These are phyloP conservation scores for Mergus octosetaceus DNA, from an alignment of 2,797 vertebrate species.

Conservation along the genomic window DNA sequence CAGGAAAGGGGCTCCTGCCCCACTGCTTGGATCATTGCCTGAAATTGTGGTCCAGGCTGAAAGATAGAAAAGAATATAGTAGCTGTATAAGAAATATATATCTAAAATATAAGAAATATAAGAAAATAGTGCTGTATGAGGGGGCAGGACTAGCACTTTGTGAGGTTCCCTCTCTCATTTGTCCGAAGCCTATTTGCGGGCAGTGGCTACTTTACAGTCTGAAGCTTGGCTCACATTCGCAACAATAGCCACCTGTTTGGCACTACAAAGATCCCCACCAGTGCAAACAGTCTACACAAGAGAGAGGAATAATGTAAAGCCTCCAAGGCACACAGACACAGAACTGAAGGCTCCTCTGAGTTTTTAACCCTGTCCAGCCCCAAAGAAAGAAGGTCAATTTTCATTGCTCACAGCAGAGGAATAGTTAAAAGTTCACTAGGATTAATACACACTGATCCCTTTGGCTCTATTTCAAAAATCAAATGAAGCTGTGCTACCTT, in stretches of 20 bases:
- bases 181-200: neutral
- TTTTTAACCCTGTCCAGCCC: neutral
- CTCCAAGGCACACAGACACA: neutral
- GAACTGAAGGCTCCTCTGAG: neutral
- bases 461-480: neutral
- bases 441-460: rapidly evolving
- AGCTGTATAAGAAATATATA: no score
- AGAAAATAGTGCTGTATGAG: neutral
- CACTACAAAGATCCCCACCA: neutral
- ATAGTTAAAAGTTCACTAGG: rapidly evolving
- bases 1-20: neutral
- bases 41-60: neutral
- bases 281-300: neutral
- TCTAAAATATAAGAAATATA: no score
- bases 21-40: neutral
- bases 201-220: rapidly evolving
- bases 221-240: rapidly evolving
- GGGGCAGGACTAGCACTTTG: neutral
- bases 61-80: neutral
- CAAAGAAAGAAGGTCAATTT: neutral
- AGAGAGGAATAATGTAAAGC: neutral
- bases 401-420: rapidly evolving
- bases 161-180: neutral
- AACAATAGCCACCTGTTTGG: neutral
- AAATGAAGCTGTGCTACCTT: neutral